Conservation (phyloP, 2,888 invertebrate species). For the Hirtodrosophila confusa region DNA sequence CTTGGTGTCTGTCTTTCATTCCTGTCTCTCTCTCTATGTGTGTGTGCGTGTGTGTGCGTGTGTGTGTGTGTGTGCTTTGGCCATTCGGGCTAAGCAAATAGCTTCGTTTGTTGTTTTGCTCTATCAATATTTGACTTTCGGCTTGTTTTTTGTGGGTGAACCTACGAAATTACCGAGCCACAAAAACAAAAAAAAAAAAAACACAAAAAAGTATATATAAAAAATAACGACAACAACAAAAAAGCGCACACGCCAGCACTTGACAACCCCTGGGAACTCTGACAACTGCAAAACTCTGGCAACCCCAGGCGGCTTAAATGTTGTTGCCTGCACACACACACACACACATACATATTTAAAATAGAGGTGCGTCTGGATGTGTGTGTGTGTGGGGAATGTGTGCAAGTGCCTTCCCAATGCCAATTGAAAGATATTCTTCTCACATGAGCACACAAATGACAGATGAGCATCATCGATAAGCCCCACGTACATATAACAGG, state of each 20-base stretch:
- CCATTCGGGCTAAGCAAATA: conserved; percentile 75
- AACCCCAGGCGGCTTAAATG: conserved; percentile 43
- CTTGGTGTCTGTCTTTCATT: neutral
- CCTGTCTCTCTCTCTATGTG: neutral
- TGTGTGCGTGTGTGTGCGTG: conserved; percentile 17
- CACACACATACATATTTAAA: conserved; percentile 45
- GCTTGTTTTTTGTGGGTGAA: conserved; percentile 73
- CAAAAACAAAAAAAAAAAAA: conserved; percentile 12
- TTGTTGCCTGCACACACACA: conserved; percentile 3
- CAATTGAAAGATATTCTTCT: conserved; percentile 68
- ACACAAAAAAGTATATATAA: neutral
- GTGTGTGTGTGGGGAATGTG: conserved; percentile 7
- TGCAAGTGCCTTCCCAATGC: conserved; percentile 42
- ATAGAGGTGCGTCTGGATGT: conserved; percentile 40
- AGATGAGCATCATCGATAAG: conserved; percentile 54
- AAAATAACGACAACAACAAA: conserved; percentile 14
- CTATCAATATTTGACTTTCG: conserved; percentile 77
- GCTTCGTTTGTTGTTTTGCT: conserved; percentile 78
- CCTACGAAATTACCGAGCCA: conserved; percentile 69
- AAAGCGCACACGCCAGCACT: conserved; percentile 56
- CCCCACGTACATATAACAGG: conserved; percentile 23
- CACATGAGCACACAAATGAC: conserved; percentile 58
- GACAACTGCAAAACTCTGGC: conserved; percentile 47
- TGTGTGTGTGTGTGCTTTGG: conserved; percentile 40
- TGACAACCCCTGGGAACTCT: conserved; percentile 46